Conservation (phyloP, 2,113 vertebrate genomes). For the Actinemys pallida region DNA sequence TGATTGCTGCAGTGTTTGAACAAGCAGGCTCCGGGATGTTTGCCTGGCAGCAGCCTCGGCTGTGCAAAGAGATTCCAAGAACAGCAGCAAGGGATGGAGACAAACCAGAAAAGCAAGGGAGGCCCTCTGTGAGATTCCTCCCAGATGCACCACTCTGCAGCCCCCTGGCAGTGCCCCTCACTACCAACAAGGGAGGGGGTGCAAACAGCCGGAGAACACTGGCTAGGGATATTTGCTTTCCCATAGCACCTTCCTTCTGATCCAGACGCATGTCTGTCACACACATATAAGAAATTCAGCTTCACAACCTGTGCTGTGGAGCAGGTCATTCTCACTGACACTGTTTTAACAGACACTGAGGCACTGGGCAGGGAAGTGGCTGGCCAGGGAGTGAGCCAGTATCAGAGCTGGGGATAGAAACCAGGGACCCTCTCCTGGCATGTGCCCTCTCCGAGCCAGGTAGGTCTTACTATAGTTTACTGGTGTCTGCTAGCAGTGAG, state of each 20-base stretch:
- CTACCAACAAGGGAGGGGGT: neutral
- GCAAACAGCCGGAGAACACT: neutral
- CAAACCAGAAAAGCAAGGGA: neutral
- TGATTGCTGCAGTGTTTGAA: neutral
- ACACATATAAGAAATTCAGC: neutral
- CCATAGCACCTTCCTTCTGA: neutral
- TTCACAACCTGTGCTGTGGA: neutral
- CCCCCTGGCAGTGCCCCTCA: neutral
- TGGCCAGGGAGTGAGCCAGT: neutral
- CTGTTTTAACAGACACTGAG: too few species aligned
- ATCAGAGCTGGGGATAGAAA: neutral
- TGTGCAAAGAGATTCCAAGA: neutral
- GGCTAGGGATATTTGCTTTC: neutral
- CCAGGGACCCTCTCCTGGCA: neutral
- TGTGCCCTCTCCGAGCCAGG: neutral
- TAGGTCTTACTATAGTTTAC: neutral
- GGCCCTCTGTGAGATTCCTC: neutral
- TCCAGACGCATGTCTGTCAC: neutral
- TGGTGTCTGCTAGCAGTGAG: neutral
- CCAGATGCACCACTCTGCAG: neutral
- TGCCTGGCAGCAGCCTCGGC: conserved; percentile 2
- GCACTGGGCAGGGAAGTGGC: neutral
- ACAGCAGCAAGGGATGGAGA: neutral
- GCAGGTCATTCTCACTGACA: too few species aligned
- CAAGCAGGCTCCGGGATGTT: neutral